Evolutionary conservation across 1,140 invertebrate species (phyloP).

Genomic region (Eriocheir sinensis): DNA sequence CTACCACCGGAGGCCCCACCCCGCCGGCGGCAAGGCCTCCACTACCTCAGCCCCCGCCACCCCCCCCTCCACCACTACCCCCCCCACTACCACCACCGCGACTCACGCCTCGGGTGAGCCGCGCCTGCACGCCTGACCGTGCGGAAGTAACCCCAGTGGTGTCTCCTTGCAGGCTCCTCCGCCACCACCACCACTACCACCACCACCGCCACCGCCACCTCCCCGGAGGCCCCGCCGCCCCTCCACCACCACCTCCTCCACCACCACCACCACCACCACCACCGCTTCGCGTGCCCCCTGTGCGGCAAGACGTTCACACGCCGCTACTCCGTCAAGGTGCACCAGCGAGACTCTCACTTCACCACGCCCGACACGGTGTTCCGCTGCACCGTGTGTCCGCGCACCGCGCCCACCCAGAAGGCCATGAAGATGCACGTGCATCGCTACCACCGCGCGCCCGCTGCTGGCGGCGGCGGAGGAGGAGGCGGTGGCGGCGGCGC

Average conservation of each 20-base stretch:
- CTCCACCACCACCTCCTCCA: conserved; percentile 52
- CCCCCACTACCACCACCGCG: conserved; percentile 57
- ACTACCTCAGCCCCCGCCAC: conserved; percentile 58
- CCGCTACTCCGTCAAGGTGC: conserved; percentile 72
- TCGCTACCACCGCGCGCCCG: conserved; percentile 61
- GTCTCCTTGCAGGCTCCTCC: conserved; percentile 69
- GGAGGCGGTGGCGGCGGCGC: not conserved
- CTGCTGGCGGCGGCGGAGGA: not conserved
- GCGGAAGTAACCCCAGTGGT: conserved; percentile 73
- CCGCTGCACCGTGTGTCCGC: conserved; percentile 58
- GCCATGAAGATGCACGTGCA: conserved; percentile 71
- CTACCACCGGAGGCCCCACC: conserved; percentile 70
- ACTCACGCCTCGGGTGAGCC: conserved; percentile 64
- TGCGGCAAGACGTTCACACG: conserved; percentile 72
- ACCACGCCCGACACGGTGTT: conserved; percentile 68
- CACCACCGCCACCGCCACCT: conserved; percentile 41
- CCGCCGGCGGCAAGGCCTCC: conserved; percentile 30
- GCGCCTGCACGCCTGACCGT: conserved; percentile 76
- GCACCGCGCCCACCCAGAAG: conserved; percentile 72
- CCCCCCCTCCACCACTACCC: conserved; percentile 56
- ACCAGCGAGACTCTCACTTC: conserved; percentile 71
- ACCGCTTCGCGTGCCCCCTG: conserved; percentile 58
- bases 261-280: conserved; percentile 1
- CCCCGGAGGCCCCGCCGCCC: conserved; percentile 60
- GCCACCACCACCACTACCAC: conserved; percentile 45